Conservation (phyloP, 2,888 invertebrate genomes). For the Phyto melanocephala region DNA sequence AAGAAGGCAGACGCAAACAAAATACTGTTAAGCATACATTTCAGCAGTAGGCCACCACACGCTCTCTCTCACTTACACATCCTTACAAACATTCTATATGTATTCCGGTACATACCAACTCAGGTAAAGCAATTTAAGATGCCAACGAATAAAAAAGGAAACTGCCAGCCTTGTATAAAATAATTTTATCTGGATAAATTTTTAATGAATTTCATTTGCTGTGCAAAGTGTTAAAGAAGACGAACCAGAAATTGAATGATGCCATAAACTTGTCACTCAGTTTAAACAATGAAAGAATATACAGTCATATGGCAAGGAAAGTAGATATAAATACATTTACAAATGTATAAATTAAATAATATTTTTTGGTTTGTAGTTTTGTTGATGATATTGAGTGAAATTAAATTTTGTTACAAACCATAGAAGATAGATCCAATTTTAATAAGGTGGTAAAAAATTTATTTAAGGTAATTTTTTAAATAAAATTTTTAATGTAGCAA, state of each 20-base stretch:
- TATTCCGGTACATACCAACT: not conserved
- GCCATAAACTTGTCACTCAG: conserved; percentile 53
- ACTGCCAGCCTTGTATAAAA: not conserved
- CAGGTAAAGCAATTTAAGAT: not conserved
- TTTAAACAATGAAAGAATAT: conserved; percentile 6
- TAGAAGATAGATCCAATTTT: too few species aligned
- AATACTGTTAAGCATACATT: not conserved
- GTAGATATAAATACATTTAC: too few species aligned
- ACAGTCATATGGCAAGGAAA: too few species aligned
- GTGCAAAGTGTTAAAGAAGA: conserved; percentile 23
- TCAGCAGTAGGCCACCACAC: too few species aligned
- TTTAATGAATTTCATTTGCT: conserved; percentile 74
- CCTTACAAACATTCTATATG: not conserved
- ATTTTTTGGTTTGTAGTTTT: too few species aligned
- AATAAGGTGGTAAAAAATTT: too few species aligned
- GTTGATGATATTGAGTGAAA: too few species aligned
- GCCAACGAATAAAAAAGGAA: not conserved
- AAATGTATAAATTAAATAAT: too few species aligned
- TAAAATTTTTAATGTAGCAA: too few species aligned
- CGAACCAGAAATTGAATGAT: conserved; percentile 50
- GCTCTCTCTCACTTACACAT: not conserved
- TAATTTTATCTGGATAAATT: conserved; percentile 70
- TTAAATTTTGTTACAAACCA: too few species aligned
- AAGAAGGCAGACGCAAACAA: too few species aligned
- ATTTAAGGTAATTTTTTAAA: too few species aligned